A percentile compares a stretch with the other conserved stretches of the same genome.
These are phyloP conservation scores for Halcyon malimbica DNA, from an alignment of 2,113 vertebrate species.

Conservation along the genomic window DNA sequence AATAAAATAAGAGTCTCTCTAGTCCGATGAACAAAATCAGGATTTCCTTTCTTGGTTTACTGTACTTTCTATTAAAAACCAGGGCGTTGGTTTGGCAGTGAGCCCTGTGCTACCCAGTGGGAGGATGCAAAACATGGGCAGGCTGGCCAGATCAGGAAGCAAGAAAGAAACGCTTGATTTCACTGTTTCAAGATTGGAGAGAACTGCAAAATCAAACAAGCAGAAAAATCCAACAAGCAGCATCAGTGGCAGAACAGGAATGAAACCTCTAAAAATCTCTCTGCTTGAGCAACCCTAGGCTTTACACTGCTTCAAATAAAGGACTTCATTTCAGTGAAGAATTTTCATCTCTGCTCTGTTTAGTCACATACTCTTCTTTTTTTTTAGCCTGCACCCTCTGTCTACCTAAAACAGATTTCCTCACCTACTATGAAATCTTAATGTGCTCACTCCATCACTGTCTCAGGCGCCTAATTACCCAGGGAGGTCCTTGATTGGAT, in stretches of 20 bases:
- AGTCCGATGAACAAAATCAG: neutral
- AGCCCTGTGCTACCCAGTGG: neutral
- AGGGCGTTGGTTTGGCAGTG: neutral
- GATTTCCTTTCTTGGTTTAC: neutral
- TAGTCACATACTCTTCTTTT: neutral
- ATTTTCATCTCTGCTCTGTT: neutral
- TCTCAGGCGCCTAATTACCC: constrained; percentile 4
- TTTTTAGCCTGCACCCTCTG: neutral
- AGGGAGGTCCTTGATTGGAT: constrained; percentile 1
- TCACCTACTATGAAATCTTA: constrained; percentile 8
- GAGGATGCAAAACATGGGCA: neutral
- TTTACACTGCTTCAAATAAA: neutral
- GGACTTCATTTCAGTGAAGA: neutral
- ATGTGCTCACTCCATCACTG: neutral
- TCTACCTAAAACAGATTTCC: neutral
- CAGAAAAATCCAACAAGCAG: neutral
- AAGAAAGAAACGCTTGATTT: neutral
- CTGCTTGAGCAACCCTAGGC: neutral
- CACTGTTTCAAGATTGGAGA: neutral
- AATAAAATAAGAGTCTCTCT: neutral
- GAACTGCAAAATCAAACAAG: constrained; percentile 3
- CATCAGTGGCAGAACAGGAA: neutral
- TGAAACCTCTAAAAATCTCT: neutral
- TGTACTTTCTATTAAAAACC: neutral
- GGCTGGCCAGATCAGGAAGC: constrained; percentile 10